These are phyloP conservation scores for Poecile atricapillus DNA, from an alignment of 2,113 vertebrate species.

Conservation along the genomic window DNA sequence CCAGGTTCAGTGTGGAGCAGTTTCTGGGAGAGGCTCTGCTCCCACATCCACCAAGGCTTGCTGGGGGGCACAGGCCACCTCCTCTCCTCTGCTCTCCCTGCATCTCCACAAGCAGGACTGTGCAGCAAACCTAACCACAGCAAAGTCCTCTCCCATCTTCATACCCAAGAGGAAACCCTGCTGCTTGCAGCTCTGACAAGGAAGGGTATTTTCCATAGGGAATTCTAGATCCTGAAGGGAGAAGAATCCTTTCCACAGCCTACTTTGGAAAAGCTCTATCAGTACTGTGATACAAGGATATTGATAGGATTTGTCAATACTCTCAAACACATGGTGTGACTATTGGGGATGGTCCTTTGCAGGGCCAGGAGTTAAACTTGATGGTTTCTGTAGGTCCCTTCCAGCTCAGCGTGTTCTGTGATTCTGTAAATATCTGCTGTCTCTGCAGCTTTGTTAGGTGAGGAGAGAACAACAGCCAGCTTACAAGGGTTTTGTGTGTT, in stretches of 20 bases:
- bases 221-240: neutral
- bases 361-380: neutral
- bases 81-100: neutral
- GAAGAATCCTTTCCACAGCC: neutral
- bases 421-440: neutral
- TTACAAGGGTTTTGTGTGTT: neutral
- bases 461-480: neutral
- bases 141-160: neutral
- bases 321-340: neutral
- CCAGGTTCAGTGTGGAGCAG: accelerated
- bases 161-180: neutral
- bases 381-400: neutral
- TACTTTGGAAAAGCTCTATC: neutral
- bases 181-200: neutral
- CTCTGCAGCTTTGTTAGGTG: neutral
- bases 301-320: neutral
- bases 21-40: neutral
- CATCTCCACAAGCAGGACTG: neutral
- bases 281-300: neutral
- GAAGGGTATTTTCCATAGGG: neutral
- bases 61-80: neutral
- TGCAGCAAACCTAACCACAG: neutral
- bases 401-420: neutral
- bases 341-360: neutral
- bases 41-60: neutral